These are phyloP conservation scores for Smittia sp. DNA, from an alignment of 2,888 invertebrate species.

Conservation along the genomic window DNA sequence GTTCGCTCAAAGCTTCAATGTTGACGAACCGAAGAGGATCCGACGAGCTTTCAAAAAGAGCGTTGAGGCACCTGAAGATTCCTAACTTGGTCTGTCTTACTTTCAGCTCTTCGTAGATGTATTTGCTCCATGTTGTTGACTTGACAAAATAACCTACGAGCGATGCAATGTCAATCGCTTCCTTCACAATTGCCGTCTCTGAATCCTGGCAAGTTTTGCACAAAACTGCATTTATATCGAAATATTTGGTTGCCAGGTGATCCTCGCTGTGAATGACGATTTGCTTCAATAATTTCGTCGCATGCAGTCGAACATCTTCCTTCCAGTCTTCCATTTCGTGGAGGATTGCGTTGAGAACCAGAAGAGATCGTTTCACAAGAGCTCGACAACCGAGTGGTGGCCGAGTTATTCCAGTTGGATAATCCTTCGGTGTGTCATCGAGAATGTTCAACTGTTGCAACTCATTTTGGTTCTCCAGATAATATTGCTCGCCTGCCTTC, in stretches of 20 bases:
- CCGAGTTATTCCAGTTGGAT: conserved; percentile 70
- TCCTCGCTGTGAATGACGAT: conserved; percentile 52
- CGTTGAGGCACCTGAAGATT: conserved; percentile 48
- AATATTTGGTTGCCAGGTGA: conserved; percentile 48
- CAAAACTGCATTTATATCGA: conserved; percentile 50
- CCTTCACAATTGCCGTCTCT: conserved; percentile 46
- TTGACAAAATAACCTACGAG: conserved; percentile 50
- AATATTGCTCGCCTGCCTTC: conserved; percentile 72
- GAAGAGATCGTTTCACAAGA: conserved; percentile 67
- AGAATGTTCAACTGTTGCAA: conserved; percentile 81
- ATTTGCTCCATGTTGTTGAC: conserved; percentile 50
- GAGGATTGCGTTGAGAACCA: conserved; percentile 49
- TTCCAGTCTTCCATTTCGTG: conserved; percentile 52
- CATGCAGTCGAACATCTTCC: conserved; percentile 52
- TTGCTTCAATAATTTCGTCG: conserved; percentile 51
- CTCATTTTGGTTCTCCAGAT: conserved; percentile 83
- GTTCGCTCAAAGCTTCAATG: conserved; percentile 45
- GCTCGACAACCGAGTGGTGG: conserved; percentile 84
- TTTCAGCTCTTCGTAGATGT: conserved; percentile 48
- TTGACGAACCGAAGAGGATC: conserved; percentile 44
- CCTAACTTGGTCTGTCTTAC: conserved; percentile 47
- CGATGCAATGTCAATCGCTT: conserved; percentile 50
- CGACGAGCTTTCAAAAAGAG: conserved; percentile 32
- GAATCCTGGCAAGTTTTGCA: conserved; percentile 49
- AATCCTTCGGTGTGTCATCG: conserved; percentile 64